Base-by-base conservation (phyloP, 2,797 vertebrate genomes). In the Melopsittacus undulatus region DNA sequence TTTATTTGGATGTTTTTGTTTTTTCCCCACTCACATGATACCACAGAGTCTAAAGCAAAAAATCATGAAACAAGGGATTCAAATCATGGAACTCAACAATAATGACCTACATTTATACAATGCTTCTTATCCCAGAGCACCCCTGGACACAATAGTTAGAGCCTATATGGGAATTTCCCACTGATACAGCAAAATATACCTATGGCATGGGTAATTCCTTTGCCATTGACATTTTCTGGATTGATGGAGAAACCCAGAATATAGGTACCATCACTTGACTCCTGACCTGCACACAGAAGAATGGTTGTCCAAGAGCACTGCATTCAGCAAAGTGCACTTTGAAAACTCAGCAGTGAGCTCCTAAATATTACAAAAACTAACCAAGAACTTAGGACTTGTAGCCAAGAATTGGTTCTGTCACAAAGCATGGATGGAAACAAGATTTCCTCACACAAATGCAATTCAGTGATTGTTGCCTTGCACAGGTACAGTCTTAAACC, bases 1-100 rank as follows among this genome's bases (percentile, higher is more conserved):
- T 94, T 91, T 64, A 83, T 76, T 91, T 94, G 95, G 75, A 51
- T 79, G 59, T 69, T 75, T 61, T 68, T 69, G 52, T 8, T 83
- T 46, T 36, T 40, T 13, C 7, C 26, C 9, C 32, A 40, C 67
- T 90, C n/a, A 52, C n/a, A 77, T 36, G 38, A 32, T 59, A 64
- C 24, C 66, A 36, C 66, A 82, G 32, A 30, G 34, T 81, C 32
- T 82, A 61, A 91, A 84, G 48, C 32, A 92, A 91, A 83, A 46
- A 68, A 46, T 26, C 38, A 38, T 4, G 27, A 36, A 68, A 78
- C 16, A 63, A 87, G n/a, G 12, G 38, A 80, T 67, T 79, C 19
- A 56, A 40, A 64, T 45, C 89, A 84, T 0, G 1, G 9, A 83
- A 48, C 43, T 82, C 62, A 83, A 73, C 24, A 62, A 61, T 42